Evolutionary conservation across 2,797 vertebrate species (phyloP), one percentile per base, ranked within the genome.

Genomic region (Pagetopsis macropterus): DNA sequence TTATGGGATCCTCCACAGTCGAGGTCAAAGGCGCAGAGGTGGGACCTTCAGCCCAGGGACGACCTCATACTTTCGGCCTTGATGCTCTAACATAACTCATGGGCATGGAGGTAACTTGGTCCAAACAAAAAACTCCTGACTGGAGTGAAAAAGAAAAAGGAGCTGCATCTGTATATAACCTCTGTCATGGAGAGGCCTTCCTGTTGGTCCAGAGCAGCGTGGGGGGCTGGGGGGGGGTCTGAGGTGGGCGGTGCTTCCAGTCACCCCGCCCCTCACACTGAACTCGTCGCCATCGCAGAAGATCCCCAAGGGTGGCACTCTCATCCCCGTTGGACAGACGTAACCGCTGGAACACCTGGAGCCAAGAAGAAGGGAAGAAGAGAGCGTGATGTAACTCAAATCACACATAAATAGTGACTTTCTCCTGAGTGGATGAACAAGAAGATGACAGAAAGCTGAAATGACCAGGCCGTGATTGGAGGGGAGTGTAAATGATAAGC

Each of bases 271-370:
- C 94, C 90, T 97, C 97, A 68, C 96, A 96, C 76, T 97, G 95
- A 87, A 89, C 93, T 85, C 95, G 94, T 67, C 95, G 93, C 96
- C 96, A 96, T 31, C 95, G 94, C 83, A 98, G 90, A 67, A 97
- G 93, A 85, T 98, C 96, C 83, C 93, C 94, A 37, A 97, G 91
- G 79, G 96, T 87, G 46, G 91, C 83, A 0, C 91, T 95, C 82
- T 97, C 95, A 11, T 97, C 94, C 83, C 95, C 84, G 76, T 93
- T 93, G 0, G 94, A 96, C 72, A 96, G 91, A 84, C 93, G 92
- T 75, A 96, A 92, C 79, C 95, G 94, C 84, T 96, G 96, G 88
- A 95, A 94, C 65, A 95, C 94, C 97, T 98, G 88, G n/a, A 41
- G 43, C 12, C 50, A 17, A n/a, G 46, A 64, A 0, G 48, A 23